Conservation (phyloP, 92 coral and sea anemone genomes). For the Muricea muricata region DNA sequence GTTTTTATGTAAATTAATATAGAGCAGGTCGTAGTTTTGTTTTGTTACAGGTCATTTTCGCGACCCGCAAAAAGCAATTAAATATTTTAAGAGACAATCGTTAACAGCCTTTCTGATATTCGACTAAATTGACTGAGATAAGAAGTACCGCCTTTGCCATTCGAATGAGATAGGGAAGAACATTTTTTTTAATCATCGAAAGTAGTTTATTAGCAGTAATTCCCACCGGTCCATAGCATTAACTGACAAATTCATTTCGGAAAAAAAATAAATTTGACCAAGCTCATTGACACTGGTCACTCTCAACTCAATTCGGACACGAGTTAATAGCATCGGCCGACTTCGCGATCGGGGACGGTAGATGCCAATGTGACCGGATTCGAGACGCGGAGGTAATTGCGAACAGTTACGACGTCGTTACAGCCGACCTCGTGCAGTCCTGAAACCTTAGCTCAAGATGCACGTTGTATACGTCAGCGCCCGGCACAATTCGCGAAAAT, state of each 20-base stretch:
- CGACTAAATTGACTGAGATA: background rate
- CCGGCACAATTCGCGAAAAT: no score
- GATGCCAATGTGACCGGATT: no score
- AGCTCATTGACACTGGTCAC: background rate
- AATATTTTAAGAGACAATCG: background rate
- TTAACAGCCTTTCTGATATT: background rate
- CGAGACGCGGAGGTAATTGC: no score
- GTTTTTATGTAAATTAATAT: background rate
- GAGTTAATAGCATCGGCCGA: no score
- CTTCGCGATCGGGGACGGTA: no score
- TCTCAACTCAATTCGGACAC: no score
- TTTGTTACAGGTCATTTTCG: background rate
- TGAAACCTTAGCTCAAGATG: no score
- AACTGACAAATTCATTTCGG: no score
- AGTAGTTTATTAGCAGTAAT: background rate
- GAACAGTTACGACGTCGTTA: no score
- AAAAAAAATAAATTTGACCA: background rate
- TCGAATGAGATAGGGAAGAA: background rate
- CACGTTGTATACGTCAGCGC: background rate
- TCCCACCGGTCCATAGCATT: no score
- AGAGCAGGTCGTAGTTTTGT: background rate
- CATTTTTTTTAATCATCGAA: background rate
- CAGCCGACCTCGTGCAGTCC: no score
- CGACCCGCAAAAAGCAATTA: constrained; percentile 13
- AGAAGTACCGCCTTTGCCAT: background rate